Evolutionary conservation across 2,113 vertebrate genomes (phyloP).

Genomic region (Actinemys pallida): DNA sequence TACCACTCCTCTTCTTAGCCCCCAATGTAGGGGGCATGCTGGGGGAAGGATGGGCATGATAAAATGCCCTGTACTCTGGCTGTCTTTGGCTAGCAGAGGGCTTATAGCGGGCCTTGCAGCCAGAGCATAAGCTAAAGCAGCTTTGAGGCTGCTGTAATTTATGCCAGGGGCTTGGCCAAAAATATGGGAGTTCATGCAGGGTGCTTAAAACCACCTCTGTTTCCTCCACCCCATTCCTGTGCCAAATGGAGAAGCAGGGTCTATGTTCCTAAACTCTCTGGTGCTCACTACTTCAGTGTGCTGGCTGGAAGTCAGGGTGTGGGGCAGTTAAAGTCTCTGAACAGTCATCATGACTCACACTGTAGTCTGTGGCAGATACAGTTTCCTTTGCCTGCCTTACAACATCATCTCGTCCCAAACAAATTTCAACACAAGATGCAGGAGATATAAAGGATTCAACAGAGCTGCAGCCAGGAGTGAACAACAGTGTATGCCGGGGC

Average conservation of each 20-base stretch:
- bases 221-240: background rate
- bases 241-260: background rate
- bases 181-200: background rate
- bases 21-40: background rate
- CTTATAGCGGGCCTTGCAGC: background rate
- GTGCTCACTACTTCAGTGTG: background rate
- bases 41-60: background rate
- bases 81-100: background rate
- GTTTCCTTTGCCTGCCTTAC: conserved; percentile 29
- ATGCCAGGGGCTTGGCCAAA: background rate
- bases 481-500: background rate
- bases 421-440: background rate
- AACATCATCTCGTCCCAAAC: background rate
- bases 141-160: background rate
- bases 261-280: background rate
- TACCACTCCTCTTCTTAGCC: background rate
- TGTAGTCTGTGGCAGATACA: accelerated
- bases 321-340: background rate
- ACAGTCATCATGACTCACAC: background rate
- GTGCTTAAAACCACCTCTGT: background rate
- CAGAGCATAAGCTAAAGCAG: background rate
- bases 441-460: background rate
- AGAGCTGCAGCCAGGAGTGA: accelerated
- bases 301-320: background rate
- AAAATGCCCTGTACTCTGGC: background rate